These are phyloP conservation scores for Promerops cafer DNA, from an alignment of 2,113 vertebrate species.

Conservation along the genomic window DNA sequence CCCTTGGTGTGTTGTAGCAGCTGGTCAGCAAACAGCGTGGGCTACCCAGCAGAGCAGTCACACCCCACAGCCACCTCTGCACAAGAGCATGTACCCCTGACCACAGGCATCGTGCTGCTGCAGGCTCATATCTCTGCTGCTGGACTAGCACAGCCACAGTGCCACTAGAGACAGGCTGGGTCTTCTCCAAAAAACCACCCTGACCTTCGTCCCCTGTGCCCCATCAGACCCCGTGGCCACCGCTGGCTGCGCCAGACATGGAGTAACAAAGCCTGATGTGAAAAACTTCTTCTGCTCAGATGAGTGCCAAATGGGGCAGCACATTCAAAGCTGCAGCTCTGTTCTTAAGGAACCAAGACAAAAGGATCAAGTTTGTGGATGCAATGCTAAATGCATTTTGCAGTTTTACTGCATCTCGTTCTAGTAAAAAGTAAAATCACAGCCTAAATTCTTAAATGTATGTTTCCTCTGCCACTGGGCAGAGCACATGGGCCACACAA, in stretches of 20 bases:
- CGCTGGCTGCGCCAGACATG: rapidly evolving
- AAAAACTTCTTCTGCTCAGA: background rate
- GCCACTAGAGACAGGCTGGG: background rate
- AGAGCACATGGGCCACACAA: too few species aligned
- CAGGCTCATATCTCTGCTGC: background rate
- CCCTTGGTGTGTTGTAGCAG: background rate
- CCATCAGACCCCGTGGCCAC: background rate
- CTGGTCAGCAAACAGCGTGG: background rate
- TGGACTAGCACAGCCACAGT: background rate
- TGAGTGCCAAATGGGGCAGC: background rate
- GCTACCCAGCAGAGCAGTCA: background rate
- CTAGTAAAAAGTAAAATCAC: background rate
- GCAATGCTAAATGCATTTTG: background rate
- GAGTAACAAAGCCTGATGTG: background rate
- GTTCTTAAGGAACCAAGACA: background rate
- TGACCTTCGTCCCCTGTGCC: background rate
- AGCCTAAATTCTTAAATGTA: background rate
- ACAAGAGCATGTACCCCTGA: background rate
- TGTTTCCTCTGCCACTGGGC: background rate
- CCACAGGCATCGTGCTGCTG: background rate
- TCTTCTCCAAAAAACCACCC: background rate
- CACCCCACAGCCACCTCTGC: background rate
- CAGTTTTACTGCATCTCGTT: background rate
- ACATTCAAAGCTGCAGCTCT: background rate
- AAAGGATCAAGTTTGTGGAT: background rate